Percentiles rank a stretch among this genome's conserved stretches.
Conservation (phyloP, 2,113 vertebrate genomes). For the Anthoscopus minutus region DNA sequence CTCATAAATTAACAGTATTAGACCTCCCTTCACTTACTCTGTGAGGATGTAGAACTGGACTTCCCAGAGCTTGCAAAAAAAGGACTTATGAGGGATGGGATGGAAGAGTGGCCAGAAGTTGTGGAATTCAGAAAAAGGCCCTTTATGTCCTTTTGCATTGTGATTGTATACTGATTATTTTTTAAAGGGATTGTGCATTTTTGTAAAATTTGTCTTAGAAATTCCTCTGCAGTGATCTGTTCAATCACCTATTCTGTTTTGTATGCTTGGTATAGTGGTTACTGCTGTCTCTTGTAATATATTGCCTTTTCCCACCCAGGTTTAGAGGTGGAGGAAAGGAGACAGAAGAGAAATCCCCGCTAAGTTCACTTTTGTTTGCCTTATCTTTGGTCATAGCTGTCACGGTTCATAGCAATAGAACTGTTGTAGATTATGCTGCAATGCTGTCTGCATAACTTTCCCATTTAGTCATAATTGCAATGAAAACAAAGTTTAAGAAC, state of each 20-base stretch:
- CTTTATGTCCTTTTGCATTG: neutral
- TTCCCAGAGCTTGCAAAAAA: neutral
- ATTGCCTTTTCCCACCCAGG: neutral
- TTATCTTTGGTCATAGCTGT: neutral
- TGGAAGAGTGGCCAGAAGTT: neutral
- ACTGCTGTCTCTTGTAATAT: neutral
- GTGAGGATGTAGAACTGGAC: neutral
- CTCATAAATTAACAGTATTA: slow-evolving; percentile 61
- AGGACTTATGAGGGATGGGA: neutral
- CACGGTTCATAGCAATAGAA: neutral
- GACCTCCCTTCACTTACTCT: neutral
- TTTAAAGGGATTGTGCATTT: neutral
- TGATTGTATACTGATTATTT: neutral
- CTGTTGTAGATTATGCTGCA: neutral
- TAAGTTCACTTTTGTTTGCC: neutral
- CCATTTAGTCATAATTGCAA: neutral
- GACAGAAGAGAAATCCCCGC: neutral
- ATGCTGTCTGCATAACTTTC: neutral
- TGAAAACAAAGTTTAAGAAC: neutral
- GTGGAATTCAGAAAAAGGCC: neutral
- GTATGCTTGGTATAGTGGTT: neutral
- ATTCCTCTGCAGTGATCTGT: neutral
- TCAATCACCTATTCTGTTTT: neutral
- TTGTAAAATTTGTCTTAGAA: neutral
- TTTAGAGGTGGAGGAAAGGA: neutral